phyloP scores from a whole-genome alignment of 2,113 vertebrate species.

The Bubo bubo region DNA sequence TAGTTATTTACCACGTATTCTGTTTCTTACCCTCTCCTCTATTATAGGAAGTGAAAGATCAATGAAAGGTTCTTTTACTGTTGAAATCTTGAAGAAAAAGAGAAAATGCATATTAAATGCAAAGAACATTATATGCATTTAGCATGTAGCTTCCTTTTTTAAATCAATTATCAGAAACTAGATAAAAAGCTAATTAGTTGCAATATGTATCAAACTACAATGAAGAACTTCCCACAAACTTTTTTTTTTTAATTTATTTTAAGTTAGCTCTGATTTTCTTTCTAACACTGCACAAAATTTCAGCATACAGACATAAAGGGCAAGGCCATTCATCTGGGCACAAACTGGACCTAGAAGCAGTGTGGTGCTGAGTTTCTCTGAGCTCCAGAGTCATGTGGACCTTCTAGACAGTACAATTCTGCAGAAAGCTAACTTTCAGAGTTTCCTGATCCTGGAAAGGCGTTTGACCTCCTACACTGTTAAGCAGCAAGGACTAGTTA shows the following conservation, averaged over 20 bases:
- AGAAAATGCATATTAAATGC: constrained; percentile 40
- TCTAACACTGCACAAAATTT: background rate
- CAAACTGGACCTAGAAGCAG: background rate
- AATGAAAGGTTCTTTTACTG: constrained; percentile 95
- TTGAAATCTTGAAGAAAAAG: constrained; percentile 86
- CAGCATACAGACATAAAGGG: background rate
- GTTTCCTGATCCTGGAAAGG: background rate
- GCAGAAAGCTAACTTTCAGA: background rate
- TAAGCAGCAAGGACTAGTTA: background rate
- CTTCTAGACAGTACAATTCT: background rate
- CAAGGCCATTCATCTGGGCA: background rate
- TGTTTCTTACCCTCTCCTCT: constrained; percentile 92
- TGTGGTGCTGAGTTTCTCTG: background rate
- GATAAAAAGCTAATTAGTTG: background rate
- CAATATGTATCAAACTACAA: constrained; percentile 7
- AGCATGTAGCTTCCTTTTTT: background rate
- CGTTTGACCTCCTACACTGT: background rate
- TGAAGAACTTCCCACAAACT: constrained; percentile 46
- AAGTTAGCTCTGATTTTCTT: background rate
- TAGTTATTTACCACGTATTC: background rate
- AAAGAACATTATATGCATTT: background rate
- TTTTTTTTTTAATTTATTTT: background rate
- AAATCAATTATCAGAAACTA: background rate
- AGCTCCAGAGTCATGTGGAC: background rate
- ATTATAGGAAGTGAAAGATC: constrained; percentile 98